Conservation (phyloP, 92 coral and sea anemone species). For the Pocillopora meandrina region DNA sequence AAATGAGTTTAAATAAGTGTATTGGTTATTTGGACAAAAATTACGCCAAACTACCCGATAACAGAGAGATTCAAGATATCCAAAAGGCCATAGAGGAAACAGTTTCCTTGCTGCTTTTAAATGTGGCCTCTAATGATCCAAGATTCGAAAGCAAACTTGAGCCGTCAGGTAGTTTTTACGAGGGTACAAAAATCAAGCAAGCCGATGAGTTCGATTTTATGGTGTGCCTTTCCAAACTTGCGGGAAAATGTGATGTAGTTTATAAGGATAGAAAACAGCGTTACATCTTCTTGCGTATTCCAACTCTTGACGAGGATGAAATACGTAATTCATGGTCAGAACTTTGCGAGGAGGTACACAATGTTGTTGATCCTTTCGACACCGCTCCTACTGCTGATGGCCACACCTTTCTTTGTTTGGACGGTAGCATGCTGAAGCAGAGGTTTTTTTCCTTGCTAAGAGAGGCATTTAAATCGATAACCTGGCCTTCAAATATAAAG, state of each 20-base stretch:
- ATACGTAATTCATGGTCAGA: conserved; percentile 16
- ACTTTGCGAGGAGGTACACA: not conserved
- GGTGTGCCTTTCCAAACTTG: conserved; percentile 5
- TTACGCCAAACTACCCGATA: conserved; percentile 16
- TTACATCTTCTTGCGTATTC: not conserved
- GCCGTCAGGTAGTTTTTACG: conserved; percentile 23
- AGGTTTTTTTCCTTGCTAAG: conserved; percentile 31
- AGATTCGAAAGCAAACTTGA: conserved; percentile 25
- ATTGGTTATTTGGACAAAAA: conserved; percentile 19
- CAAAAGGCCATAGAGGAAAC: conserved; percentile 30
- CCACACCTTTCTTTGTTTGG: not conserved
- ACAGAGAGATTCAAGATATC: not conserved
- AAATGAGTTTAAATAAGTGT: conserved; percentile 12
- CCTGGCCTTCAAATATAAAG: conserved; percentile 25
- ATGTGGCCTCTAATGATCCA: conserved; percentile 7
- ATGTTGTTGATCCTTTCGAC: not conserved
- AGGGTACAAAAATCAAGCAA: conserved; percentile 27
- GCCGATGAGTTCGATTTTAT: conserved; percentile 38
- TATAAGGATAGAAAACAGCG: conserved; percentile 3
- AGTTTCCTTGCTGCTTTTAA: conserved; percentile 17
- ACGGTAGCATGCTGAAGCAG: conserved; percentile 30
- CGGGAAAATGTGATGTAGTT: not conserved
- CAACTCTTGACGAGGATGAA: not conserved
- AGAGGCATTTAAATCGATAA: conserved; percentile 36
- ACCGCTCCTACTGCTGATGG: not conserved